Conservation (phyloP, 2,797 vertebrate genomes). For the Hydrocynus forskahlii region DNA sequence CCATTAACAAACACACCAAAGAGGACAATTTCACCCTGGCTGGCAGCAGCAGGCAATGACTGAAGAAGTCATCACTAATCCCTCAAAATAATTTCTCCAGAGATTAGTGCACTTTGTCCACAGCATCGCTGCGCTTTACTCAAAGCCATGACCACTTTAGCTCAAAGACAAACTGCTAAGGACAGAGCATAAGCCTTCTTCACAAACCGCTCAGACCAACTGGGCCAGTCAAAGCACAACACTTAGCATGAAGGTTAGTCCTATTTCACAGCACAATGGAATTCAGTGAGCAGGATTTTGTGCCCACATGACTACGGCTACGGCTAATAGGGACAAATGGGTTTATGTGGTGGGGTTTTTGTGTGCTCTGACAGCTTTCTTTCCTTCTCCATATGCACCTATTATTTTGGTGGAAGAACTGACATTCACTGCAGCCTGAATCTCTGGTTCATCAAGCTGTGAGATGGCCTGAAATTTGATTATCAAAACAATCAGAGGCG, state of each 20-base stretch:
- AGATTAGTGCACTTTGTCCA: slow-evolving; percentile 36
- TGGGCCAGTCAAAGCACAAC: background rate
- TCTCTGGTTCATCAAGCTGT: background rate
- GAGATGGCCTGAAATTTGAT: slow-evolving; percentile 24
- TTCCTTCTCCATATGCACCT: background rate
- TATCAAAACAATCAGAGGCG: slow-evolving; percentile 20
- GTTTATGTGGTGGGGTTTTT: background rate
- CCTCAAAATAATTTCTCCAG: slow-evolving; percentile 31
- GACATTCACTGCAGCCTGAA: background rate
- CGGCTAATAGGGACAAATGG: slow-evolving; percentile 1
- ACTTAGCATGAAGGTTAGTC: background rate
- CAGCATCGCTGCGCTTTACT: background rate
- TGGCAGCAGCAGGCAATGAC: slow-evolving; percentile 7
- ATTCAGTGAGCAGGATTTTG: background rate
- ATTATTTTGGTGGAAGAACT: background rate
- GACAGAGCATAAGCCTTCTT: slow-evolving; percentile 1
- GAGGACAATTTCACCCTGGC: slow-evolving; percentile 32
- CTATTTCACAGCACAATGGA: slow-evolving; percentile 2
- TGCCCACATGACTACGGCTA: background rate
- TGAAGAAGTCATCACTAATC: slow-evolving; percentile 20
- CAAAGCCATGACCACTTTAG: slow-evolving; percentile 28
- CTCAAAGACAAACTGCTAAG: slow-evolving; percentile 32
- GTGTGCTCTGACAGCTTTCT: background rate
- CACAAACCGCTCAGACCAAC: slow-evolving; percentile 4
- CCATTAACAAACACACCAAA: slow-evolving; percentile 43